Conservation (phyloP, 2,113 vertebrate genomes). For the Cathartes aura region DNA sequence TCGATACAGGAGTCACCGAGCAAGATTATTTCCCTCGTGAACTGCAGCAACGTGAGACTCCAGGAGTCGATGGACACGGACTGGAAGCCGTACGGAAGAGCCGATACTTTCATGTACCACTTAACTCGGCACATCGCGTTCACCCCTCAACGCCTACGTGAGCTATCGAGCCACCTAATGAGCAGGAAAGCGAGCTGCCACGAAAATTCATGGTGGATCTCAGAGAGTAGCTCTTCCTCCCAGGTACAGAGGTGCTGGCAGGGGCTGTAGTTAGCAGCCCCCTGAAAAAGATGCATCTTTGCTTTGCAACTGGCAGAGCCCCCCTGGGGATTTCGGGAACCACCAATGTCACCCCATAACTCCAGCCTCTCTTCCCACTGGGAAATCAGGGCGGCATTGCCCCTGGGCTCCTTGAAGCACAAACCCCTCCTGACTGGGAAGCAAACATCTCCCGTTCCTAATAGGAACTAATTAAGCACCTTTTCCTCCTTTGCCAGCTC, state of each 20-base stretch:
- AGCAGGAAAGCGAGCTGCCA: background rate
- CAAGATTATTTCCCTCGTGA: background rate
- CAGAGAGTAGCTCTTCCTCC: background rate
- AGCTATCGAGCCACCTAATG: background rate
- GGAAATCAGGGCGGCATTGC: rapidly evolving
- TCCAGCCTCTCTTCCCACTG: background rate
- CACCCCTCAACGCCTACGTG: background rate
- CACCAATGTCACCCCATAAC: rapidly evolving
- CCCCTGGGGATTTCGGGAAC: background rate
- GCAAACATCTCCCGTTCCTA: background rate
- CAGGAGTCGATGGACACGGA: rapidly evolving
- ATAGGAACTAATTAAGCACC: background rate
- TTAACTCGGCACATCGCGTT: rapidly evolving
- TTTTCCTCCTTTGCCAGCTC: background rate
- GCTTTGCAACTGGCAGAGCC: background rate
- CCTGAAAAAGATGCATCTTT: background rate
- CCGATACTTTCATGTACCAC: background rate
- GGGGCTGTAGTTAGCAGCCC: background rate
- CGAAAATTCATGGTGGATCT: rapidly evolving
- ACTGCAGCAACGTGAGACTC: background rate
- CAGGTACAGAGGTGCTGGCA: background rate
- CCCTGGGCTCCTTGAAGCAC: background rate
- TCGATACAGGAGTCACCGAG: rapidly evolving
- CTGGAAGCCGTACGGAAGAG: background rate
- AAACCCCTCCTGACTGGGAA: background rate